A percentile compares a stretch with the other conserved stretches of the same genome.
These are phyloP conservation scores for Saccostrea cuccullata DNA, from an alignment of 1,140 invertebrate genomes.

Conservation along the genomic window DNA sequence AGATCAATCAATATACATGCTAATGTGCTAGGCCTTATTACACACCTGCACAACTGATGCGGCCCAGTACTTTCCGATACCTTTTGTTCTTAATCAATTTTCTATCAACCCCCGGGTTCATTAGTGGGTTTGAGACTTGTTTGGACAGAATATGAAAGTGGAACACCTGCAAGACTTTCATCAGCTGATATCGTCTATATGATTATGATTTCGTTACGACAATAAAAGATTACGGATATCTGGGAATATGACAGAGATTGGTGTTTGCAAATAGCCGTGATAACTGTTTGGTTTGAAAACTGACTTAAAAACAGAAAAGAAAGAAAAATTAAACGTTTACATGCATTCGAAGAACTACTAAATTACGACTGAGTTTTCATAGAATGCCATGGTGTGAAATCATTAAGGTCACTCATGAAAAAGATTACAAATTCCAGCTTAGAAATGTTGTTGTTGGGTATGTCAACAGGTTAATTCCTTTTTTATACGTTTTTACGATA, in stretches of 20 bases:
- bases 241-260: not conserved
- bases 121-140: not conserved
- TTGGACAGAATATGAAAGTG: not conserved
- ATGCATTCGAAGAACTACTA: not conserved
- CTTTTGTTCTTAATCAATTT: constrained; percentile 2
- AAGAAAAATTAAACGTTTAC: not conserved
- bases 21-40: not conserved
- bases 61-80: not conserved
- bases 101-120: not conserved
- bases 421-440: not conserved
- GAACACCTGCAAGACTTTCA: constrained; percentile 19
- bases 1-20: constrained; percentile 12
- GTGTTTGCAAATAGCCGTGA: not conserved
- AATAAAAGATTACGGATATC: not conserved
- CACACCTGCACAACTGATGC: not conserved
- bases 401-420: not conserved
- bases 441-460: not conserved
- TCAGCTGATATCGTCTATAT: not conserved
- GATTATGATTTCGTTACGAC: not conserved
- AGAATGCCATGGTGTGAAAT: not conserved
- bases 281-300: not conserved
- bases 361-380: not conserved
- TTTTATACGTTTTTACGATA: not conserved
- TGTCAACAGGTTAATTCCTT: not conserved
- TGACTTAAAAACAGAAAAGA: not conserved